Evolutionary conservation across 2,113 vertebrate species (phyloP).

Genomic region (Ariopsis seemanni): DNA sequence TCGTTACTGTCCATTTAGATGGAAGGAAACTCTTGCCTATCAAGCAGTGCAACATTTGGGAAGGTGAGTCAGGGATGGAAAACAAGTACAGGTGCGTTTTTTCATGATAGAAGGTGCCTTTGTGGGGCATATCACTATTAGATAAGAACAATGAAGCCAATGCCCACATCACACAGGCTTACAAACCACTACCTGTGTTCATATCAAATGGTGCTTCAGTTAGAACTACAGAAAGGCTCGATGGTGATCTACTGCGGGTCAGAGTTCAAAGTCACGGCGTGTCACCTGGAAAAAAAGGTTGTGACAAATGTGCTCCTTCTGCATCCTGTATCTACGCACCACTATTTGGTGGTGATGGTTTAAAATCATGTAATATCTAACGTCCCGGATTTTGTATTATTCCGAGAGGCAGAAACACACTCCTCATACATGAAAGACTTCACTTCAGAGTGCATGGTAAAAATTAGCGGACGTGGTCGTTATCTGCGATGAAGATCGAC

Average conservation of each 20-base stretch:
- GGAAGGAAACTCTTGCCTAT: not conserved
- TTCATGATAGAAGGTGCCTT: not conserved
- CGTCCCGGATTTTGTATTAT: not conserved
- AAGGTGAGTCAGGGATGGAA: conserved; percentile 7
- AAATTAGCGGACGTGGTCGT: not conserved
- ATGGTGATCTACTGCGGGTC: not conserved
- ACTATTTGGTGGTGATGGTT: not conserved
- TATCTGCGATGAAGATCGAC: not conserved
- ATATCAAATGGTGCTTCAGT: not conserved
- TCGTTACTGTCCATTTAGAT: conserved; percentile 2
- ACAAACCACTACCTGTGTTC: not conserved
- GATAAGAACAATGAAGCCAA: not conserved
- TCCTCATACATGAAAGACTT: conserved; percentile 48
- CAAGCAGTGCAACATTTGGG: not conserved
- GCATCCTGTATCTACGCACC: not conserved
- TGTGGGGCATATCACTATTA: conserved; percentile 16
- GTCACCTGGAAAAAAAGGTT: not conserved
- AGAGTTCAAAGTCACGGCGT: conserved; percentile 1
- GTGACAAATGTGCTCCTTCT: not conserved
- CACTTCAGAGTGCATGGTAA: conserved; percentile 40
- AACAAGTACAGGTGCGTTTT: conserved; percentile 15
- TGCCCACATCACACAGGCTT: not conserved
- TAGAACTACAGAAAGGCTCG: not conserved
- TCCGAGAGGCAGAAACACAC: conserved; percentile 1
- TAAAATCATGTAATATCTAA: not conserved